phyloP scores from a whole-genome alignment of 2,113 vertebrate genomes.

The Phainopepla nitens region DNA sequence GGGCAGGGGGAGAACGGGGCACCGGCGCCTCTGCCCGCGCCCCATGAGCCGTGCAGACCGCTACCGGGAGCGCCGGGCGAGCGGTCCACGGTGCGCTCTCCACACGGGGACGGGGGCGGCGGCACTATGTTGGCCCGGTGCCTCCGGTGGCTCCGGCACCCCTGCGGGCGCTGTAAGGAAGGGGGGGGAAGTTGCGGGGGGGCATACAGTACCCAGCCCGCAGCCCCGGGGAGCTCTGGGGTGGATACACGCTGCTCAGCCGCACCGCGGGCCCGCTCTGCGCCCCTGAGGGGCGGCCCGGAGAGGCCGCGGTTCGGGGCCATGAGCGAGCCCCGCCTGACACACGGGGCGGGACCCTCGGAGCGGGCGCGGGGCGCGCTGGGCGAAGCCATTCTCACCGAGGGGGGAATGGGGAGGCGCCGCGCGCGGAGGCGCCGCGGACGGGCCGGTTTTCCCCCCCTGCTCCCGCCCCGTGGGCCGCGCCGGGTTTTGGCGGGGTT shows the following conservation, averaged over 20 bases:
- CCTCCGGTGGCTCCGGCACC: neutral
- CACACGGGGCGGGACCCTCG: neutral
- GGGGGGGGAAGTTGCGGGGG: fast-evolving
- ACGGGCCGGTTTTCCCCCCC: neutral
- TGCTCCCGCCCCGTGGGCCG: neutral
- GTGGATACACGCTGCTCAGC: fast-evolving
- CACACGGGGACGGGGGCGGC: fast-evolving
- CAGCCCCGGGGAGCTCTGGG: too few species aligned
- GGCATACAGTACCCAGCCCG: too few species aligned
- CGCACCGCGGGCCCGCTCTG: fast-evolving
- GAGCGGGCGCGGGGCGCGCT: neutral
- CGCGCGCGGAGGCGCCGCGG: fast-evolving
- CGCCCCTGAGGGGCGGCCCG: fast-evolving
- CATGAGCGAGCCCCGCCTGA: neutral
- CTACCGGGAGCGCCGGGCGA: neutral
- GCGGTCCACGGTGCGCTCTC: neutral
- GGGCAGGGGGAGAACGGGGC: neutral
- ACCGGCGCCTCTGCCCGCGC: neutral
- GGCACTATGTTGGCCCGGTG: neutral
- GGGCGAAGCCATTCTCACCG: neutral
- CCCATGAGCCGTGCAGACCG: neutral
- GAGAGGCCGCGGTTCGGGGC: fast-evolving
- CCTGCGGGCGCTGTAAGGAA: neutral
- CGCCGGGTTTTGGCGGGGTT: neutral
- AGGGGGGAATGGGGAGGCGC: neutral